Evolutionary conservation across 2,888 invertebrate genomes (phyloP).

Genomic region (Dendrolimus houi): DNA sequence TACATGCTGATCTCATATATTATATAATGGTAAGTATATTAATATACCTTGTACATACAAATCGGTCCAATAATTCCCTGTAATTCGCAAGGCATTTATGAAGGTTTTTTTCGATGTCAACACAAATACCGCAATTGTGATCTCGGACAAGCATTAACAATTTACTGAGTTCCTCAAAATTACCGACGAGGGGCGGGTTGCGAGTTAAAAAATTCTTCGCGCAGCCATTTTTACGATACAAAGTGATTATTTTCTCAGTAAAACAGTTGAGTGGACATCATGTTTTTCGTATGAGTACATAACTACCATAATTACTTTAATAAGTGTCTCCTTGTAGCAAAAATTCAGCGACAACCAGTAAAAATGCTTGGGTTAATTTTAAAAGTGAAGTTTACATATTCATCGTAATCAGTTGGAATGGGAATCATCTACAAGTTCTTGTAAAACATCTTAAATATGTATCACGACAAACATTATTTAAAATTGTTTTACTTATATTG

Average conservation of each 20-base stretch:
- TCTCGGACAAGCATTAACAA: conserved; percentile 21
- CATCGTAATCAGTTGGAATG: not conserved
- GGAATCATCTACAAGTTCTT: not conserved
- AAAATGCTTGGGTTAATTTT: not conserved
- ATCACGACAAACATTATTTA: not conserved
- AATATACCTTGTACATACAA: too few relatives aligned
- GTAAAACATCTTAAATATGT: too few relatives aligned
- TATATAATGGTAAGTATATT: too few relatives aligned
- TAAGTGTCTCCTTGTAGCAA: conserved; percentile 40
- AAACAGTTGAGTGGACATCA: conserved; percentile 28
- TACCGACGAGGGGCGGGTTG: conserved; percentile 38
- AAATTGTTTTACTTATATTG: not conserved
- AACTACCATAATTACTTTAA: conserved; percentile 56
- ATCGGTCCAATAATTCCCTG: too few relatives aligned
- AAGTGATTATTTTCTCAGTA: conserved; percentile 50
- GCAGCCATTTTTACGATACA: conserved; percentile 39
- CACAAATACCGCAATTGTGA: too few relatives aligned
- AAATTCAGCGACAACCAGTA: not conserved
- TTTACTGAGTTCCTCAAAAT: conserved; percentile 47
- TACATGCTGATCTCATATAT: too few relatives aligned
- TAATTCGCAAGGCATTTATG: too few relatives aligned
- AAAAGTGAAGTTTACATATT: not conserved
- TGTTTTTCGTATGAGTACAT: conserved; percentile 38
- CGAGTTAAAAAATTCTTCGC: conserved; percentile 33
- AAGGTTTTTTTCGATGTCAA: too few relatives aligned